phyloP scores from a whole-genome alignment of 23 tunicate genomes.

The Styela clava region DNA sequence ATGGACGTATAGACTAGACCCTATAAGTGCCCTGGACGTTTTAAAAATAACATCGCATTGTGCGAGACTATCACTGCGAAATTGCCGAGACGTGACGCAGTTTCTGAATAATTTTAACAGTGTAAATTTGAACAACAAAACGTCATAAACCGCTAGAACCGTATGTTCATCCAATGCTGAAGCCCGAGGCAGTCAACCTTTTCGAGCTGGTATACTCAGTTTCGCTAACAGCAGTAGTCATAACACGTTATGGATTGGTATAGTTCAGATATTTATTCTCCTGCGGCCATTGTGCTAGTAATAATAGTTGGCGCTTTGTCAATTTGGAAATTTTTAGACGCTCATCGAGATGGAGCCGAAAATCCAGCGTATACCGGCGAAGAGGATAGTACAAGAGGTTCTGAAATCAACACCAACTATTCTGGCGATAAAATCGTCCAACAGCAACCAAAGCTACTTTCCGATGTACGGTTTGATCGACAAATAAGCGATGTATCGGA shows the following conservation, averaged over 20 bases:
- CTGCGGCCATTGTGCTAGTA: not conserved
- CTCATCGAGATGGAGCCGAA: constrained; percentile 7
- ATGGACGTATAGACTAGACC: no score
- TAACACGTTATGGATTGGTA: not conserved
- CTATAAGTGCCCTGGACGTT: no score
- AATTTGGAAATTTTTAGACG: not conserved
- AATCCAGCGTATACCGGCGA: constrained; percentile 3
- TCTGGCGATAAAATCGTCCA: not conserved
- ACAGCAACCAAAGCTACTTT: not conserved
- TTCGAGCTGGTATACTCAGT: not conserved
- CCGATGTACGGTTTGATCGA: not conserved
- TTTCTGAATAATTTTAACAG: not conserved
- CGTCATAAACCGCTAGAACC: not conserved
- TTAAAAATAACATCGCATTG: no score
- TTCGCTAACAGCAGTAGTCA: not conserved
- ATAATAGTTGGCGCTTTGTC: not conserved
- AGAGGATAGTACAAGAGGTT: not conserved
- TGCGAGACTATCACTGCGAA: no score
- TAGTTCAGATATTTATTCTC: not conserved
- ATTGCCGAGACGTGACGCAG: no score
- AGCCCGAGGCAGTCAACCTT: not conserved
- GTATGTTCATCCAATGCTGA: not conserved
- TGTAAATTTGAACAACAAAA: not conserved
- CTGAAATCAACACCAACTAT: not conserved
- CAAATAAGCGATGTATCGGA: not conserved